Conservation (phyloP, 2,797 vertebrate genomes). For the Amphiprion clarkii region DNA sequence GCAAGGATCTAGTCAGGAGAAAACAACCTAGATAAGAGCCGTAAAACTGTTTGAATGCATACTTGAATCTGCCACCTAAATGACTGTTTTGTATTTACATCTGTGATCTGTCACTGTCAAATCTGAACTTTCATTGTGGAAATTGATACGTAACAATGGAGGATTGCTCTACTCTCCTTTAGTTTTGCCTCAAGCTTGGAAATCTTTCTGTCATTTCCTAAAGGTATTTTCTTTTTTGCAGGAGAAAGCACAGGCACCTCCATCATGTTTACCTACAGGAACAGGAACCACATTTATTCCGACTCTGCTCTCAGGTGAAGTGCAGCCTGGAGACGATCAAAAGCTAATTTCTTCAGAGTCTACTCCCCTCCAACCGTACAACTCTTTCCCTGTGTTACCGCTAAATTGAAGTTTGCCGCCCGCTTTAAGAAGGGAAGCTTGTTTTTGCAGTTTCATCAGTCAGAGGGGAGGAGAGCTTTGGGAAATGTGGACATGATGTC, state of each 20-base stretch:
- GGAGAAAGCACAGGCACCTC: neutral
- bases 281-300: slow-evolving; percentile 21
- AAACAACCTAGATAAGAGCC: too few species aligned
- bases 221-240: neutral
- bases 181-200: neutral
- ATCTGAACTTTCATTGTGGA: too few species aligned
- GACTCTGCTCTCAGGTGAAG: slow-evolving; percentile 42
- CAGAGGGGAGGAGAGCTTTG: slow-evolving; percentile 14
- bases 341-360: slow-evolving; percentile 66
- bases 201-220: neutral
- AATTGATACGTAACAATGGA: too few species aligned
- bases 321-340: slow-evolving; percentile 61
- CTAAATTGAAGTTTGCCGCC: slow-evolving; percentile 53
- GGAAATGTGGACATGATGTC: slow-evolving; percentile 38
- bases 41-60: too few species aligned
- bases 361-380: slow-evolving; percentile 46
- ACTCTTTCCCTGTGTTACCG: slow-evolving; percentile 34
- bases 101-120: too few species aligned
- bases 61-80: too few species aligned
- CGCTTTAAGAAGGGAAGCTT: slow-evolving; percentile 39
- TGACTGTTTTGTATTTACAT: too few species aligned
- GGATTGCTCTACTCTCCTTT: rapidly evolving
- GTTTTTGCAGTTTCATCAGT: slow-evolving; percentile 42
- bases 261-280: slow-evolving; percentile 31
- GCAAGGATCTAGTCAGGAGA: too few species aligned